Conservation (phyloP, 2,113 vertebrate genomes). For the Monopterus albus region DNA sequence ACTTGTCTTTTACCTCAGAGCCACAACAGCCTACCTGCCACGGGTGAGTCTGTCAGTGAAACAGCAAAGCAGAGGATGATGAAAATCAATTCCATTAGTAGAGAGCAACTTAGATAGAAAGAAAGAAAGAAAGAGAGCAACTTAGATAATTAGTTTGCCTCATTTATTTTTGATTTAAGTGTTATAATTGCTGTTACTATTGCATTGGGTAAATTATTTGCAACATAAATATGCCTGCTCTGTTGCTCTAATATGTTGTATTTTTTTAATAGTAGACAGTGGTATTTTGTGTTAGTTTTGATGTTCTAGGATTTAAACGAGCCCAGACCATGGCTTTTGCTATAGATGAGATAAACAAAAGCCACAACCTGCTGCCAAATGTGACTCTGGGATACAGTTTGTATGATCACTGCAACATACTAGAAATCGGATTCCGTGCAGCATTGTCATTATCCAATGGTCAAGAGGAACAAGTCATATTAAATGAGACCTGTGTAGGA, state of each 20-base stretch:
- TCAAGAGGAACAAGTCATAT: slow-evolving; percentile 32
- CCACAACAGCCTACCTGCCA: slow-evolving; percentile 43
- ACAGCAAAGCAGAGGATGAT: too few relatives aligned
- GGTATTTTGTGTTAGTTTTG: slow-evolving; percentile 46
- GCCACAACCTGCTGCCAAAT: slow-evolving; percentile 67
- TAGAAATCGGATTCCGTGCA: slow-evolving; percentile 67
- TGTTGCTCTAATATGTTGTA: too few relatives aligned
- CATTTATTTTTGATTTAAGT: background rate
- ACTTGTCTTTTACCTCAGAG: slow-evolving; percentile 49
- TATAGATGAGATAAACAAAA: slow-evolving; percentile 58
- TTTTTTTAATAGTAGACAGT: background rate
- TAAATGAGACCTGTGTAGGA: slow-evolving; percentile 44
- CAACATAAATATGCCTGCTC: background rate
- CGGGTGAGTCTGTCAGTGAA: slow-evolving; percentile 40
- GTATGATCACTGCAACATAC: slow-evolving; percentile 66
- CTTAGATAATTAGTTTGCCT: too few relatives aligned
- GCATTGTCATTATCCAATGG: slow-evolving; percentile 66
- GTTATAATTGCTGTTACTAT: background rate
- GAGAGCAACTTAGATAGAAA: too few relatives aligned
- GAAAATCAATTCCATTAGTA: too few relatives aligned
- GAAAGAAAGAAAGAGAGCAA: too few relatives aligned
- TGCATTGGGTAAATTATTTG: background rate
- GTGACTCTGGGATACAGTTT: slow-evolving; percentile 70
- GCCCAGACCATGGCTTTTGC: slow-evolving; percentile 61
- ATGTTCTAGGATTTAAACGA: slow-evolving; percentile 47